Percentiles rank a stretch among this genome's conserved stretches.
These are phyloP conservation scores for Cephonodes hylas DNA, from an alignment of 2,888 invertebrate genomes.

Conservation along the genomic window DNA sequence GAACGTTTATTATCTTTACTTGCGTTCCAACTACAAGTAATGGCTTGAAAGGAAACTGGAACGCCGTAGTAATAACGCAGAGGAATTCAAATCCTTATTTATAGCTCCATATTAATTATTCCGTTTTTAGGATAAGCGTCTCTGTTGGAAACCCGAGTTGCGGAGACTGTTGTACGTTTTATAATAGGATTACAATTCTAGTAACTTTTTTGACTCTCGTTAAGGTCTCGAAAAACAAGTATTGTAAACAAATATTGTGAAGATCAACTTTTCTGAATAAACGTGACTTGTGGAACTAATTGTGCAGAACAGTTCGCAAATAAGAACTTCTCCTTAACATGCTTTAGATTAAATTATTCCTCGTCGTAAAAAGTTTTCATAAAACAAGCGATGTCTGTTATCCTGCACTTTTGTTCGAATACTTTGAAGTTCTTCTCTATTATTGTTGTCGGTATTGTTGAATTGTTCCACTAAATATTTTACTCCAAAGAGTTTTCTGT, in stretches of 20 bases:
- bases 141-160: background rate
- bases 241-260: background rate
- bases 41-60: background rate
- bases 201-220: background rate
- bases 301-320: background rate
- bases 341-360: conserved; percentile 24
- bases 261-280: background rate
- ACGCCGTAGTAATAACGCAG: background rate
- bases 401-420: conserved; percentile 49
- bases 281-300: background rate
- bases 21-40: background rate
- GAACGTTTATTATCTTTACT: background rate
- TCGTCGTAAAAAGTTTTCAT: conserved; percentile 39
- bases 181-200: background rate
- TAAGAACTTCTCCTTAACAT: conserved; percentile 7
- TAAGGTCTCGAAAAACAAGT: background rate
- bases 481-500: background rate
- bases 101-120: conserved; percentile 12
- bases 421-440: conserved; percentile 42
- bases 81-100: background rate
- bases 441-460: conserved; percentile 29
- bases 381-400: conserved; percentile 50
- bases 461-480: background rate
- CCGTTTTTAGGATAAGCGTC: background rate
- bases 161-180: background rate